These are phyloP conservation scores for Abramis brama DNA, from an alignment of 2,113 vertebrate species.

Conservation along the genomic window DNA sequence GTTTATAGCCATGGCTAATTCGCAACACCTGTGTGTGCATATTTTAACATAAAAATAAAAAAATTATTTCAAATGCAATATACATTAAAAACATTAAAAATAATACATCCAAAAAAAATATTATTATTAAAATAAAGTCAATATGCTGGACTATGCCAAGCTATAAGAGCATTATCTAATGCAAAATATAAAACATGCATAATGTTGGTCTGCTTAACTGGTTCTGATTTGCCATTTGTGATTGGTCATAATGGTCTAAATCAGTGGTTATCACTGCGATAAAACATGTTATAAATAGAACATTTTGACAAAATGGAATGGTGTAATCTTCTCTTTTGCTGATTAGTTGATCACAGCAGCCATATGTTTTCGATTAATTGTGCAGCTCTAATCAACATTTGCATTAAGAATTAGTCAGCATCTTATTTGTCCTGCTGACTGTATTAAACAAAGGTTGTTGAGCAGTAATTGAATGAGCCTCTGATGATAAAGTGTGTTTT, in stretches of 20 bases:
- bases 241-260: not conserved
- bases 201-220: not conserved
- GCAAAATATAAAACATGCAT: not conserved
- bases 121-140: not conserved
- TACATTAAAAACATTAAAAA: not conserved
- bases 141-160: not conserved
- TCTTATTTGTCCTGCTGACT: constrained; percentile 21
- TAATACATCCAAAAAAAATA: not conserved
- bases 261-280: not conserved
- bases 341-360: not conserved
- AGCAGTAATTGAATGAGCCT: constrained; percentile 16
- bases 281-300: not conserved
- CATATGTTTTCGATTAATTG: not conserved
- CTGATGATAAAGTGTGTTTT: constrained; percentile 29
- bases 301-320: not conserved
- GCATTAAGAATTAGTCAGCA: constrained; percentile 8
- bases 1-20: no score
- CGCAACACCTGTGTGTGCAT: no score
- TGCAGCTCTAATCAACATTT: not conserved
- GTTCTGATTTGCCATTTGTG: not conserved
- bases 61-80: no score
- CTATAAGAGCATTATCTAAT: not conserved
- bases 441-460: not conserved
- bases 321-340: not conserved
- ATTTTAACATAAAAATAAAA: no score